Conservation (phyloP, 2,888 invertebrate genomes). For the Malthinus flaveolus region DNA sequence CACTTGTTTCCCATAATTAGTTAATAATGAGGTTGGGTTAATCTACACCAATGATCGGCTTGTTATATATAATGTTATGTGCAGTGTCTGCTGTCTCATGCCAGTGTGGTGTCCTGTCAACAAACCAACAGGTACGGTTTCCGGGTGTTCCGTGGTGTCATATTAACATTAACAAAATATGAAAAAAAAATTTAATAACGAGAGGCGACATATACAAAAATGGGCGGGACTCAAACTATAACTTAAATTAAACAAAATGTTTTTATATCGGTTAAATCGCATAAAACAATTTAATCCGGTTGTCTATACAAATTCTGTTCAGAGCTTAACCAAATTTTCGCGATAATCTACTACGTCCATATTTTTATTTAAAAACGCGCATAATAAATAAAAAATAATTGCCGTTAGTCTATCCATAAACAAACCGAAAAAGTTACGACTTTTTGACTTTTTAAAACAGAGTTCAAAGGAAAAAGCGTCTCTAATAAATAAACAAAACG, state of each 20-base stretch:
- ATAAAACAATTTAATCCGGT: constrained; percentile 27
- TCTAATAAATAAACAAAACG: constrained; percentile 9
- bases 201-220: neutral
- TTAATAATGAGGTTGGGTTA: constrained; percentile 50
- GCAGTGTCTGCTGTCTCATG: constrained; percentile 28
- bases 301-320: constrained; percentile 28
- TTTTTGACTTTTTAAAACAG: neutral
- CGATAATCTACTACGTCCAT: constrained; percentile 28
- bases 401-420: constrained; percentile 14
- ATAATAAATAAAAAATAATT: constrained; percentile 20
- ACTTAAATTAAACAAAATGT: constrained; percentile 9
- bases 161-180: neutral
- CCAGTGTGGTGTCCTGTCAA: constrained; percentile 30
- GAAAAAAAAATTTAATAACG: constrained; percentile 4
- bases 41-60: constrained; percentile 50
- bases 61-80: constrained; percentile 48
- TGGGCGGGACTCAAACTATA: neutral
- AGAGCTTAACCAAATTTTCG: constrained; percentile 24
- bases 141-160: constrained; percentile 11
- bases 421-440: constrained; percentile 7
- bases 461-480: constrained; percentile 2
- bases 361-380: constrained; percentile 27
- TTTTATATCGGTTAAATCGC: constrained; percentile 17
- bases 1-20: constrained; percentile 41
- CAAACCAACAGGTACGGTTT: constrained; percentile 41